Conservation (phyloP, 2,888 invertebrate species). For the Brachyptera risi region DNA sequence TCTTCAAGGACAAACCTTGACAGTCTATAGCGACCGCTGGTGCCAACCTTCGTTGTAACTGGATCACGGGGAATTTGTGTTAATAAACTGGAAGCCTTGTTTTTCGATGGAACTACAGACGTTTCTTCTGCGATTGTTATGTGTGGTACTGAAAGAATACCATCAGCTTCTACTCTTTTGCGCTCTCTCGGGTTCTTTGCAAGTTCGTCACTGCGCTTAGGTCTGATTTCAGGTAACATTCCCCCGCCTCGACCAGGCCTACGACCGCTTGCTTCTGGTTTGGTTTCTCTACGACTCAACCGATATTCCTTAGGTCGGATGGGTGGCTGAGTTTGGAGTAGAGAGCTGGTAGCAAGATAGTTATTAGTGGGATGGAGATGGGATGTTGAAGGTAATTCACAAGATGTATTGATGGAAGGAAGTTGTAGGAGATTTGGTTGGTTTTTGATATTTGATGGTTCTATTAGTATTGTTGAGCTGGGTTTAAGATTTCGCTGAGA, state of each 20-base stretch:
- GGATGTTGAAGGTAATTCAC: background rate
- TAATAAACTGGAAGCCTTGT: constrained; percentile 38
- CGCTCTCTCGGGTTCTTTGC: background rate
- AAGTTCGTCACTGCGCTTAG: background rate
- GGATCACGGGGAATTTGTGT: constrained; percentile 36
- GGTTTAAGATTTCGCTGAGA: constrained; percentile 2
- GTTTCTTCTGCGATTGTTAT: constrained; percentile 40
- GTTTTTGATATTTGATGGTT: constrained; percentile 1
- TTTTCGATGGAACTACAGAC: constrained; percentile 36
- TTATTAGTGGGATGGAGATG: background rate
- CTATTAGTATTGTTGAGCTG: constrained; percentile 5
- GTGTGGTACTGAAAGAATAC: constrained; percentile 33
- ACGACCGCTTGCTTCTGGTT: background rate
- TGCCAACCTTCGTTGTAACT: constrained; percentile 30
- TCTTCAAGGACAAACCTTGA: constrained; percentile 42
- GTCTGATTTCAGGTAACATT: constrained; percentile 7
- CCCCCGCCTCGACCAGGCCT: background rate
- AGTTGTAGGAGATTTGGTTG: constrained; percentile 21
- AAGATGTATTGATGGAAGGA: constrained; percentile 19
- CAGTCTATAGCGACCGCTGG: constrained; percentile 29
- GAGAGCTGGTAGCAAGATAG: constrained; percentile 17
- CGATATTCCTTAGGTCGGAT: background rate
- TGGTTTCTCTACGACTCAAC: background rate
- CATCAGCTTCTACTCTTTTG: background rate
- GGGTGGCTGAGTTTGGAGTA: constrained; percentile 12